A percentile compares a stretch with the other conserved stretches of the same genome.
These are phyloP conservation scores for Archilochus colubris DNA, from an alignment of 2,113 vertebrate genomes.

Conservation along the genomic window DNA sequence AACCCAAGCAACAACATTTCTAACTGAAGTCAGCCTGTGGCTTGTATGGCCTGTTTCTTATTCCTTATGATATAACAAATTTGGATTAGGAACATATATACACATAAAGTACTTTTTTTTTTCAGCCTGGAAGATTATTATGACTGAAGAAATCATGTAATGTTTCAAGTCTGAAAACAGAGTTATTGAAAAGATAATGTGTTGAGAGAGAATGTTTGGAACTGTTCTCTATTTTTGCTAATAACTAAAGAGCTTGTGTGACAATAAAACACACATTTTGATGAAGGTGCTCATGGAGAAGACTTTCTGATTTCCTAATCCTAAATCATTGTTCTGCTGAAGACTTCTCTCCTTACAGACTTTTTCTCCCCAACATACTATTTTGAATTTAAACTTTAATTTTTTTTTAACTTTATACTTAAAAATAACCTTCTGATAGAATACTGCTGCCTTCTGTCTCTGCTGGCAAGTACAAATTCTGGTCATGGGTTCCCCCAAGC, in stretches of 20 bases:
- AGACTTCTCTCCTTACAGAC: background rate
- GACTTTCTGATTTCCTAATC: background rate
- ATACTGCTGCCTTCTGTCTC: background rate
- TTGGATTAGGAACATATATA: background rate
- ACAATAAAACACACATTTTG: background rate
- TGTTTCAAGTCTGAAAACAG: background rate
- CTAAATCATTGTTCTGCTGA: background rate
- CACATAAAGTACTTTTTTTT: background rate
- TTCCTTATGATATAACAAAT: background rate
- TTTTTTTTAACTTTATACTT: background rate
- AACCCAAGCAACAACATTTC: background rate
- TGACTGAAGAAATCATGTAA: background rate
- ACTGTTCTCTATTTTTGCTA: background rate
- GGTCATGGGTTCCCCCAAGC: background rate
- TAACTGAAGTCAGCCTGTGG: background rate
- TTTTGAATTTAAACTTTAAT: background rate
- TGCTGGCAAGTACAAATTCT: background rate
- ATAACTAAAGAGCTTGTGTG: background rate
- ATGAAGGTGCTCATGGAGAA: background rate
- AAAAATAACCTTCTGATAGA: background rate
- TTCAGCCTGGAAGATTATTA: background rate
- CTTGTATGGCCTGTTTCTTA: background rate
- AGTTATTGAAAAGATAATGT: background rate
- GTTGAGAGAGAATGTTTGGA: background rate
- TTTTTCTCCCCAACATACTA: background rate